Evolutionary conservation across 2,797 vertebrate genomes (phyloP).

Genomic region (Potorous gilbertii): DNA sequence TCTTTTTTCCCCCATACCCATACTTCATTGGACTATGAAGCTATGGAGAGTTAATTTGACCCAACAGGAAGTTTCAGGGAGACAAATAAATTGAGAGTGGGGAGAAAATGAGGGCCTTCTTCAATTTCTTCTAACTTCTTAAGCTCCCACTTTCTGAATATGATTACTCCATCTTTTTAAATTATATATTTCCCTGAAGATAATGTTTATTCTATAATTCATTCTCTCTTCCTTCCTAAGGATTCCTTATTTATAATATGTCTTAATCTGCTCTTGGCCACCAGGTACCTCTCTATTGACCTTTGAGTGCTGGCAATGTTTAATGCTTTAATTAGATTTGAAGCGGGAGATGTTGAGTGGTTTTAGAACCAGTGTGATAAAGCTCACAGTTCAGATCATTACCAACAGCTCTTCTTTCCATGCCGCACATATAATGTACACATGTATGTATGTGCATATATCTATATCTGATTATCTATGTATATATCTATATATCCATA

Average conservation of each 20-base stretch:
- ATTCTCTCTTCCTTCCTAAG: neutral
- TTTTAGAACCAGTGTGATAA: too few relatives aligned
- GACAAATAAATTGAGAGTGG: neutral
- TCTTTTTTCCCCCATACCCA: neutral
- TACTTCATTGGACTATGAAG: neutral
- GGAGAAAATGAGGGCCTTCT: neutral
- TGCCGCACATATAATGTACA: too few relatives aligned
- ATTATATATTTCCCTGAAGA: neutral
- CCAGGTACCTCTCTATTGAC: neutral
- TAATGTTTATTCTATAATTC: neutral
- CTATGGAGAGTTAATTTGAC: neutral
- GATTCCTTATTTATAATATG: neutral
- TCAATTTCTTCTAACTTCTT: neutral
- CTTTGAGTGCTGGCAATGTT: neutral
- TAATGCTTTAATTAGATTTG: neutral
- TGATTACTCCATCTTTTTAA: neutral
- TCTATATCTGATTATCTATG: too few relatives aligned
- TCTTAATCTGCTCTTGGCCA: neutral
- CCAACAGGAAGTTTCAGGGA: neutral
- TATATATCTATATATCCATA: too few relatives aligned
- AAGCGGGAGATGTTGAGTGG: neutral
- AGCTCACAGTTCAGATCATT: too few relatives aligned
- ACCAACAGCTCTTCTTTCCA: too few relatives aligned
- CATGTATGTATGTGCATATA: too few relatives aligned
- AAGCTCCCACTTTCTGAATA: neutral